Base-by-base conservation (phyloP, 1,140 invertebrate genomes). In the Colletes gigas region DNA sequence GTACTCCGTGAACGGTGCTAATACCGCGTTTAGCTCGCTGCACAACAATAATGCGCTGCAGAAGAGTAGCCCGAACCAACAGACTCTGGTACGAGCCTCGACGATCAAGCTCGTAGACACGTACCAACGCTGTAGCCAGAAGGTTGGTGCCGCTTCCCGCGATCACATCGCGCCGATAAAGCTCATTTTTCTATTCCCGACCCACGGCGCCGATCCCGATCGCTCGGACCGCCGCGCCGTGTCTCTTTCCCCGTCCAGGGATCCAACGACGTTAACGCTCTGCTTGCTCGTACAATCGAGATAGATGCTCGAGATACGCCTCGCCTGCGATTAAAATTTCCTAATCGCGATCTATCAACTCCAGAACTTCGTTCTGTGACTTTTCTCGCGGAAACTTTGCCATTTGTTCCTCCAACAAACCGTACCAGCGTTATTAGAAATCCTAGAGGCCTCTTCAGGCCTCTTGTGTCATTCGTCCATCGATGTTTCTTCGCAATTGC, bases 81-180 rank as follows among this genome's bases (percentile, higher is more conserved):
- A 96, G 89, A 95, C 95, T 88, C 94, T 95, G 91, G 95, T 96
- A 86, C 94, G 95, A 88, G 95, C 95, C 84, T 96, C 95, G 76
- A 96, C 96, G 83, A 96, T 96, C 90, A 96, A 96, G 93, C 93
- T 96, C 84, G 91, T 96, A 94, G 96, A 96, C 89, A 95, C 95
- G 82, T 96, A 96, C 90, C 95, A 96, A 86, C 95, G 95, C 90
- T 95, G 95, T 91, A 95, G 95, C 90, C 95, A 95, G 91, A 95
- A 96, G 94, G 95, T 96, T 94, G 69, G 87, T 88, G 54, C 59
- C 72, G 21, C 55, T 80, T 71, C 65, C 78, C 76, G 19, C 54
- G 44, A 72, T 76, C 74, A 59, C 30, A 50, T 67, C 55, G 15
- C 73, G 47, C 47, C 63, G 72, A 80, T 75, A 80, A 70, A 41